A percentile compares a stretch with the other conserved stretches of the same genome.
phyloP scores from a whole-genome alignment of 2,113 vertebrate species.

The Macroglossus sobrinus region DNA sequence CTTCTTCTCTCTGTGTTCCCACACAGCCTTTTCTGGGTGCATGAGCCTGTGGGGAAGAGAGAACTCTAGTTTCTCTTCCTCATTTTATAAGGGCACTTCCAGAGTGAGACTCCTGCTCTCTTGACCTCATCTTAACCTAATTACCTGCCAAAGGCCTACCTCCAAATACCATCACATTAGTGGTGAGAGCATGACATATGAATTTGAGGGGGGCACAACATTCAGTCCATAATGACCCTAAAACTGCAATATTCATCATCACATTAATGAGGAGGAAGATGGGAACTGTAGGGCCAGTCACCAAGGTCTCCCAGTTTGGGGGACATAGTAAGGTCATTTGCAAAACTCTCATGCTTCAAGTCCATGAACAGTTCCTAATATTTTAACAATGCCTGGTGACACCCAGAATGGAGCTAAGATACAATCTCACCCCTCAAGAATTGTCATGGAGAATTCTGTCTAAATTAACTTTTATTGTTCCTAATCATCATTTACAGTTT shows the following conservation, averaged over 20 bases:
- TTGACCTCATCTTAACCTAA: neutral
- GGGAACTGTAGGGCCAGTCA: neutral
- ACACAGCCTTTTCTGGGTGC: neutral
- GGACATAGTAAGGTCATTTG: neutral
- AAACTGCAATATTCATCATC: neutral
- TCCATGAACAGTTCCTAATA: neutral
- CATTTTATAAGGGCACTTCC: neutral
- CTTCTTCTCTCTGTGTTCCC: neutral
- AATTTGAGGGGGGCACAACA: neutral
- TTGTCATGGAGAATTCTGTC: neutral
- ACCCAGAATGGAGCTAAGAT: neutral
- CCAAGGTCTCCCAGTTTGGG: neutral
- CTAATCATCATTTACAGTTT: slow-evolving; percentile 42
- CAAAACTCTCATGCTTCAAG: neutral
- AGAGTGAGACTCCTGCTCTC: neutral
- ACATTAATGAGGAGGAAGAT: neutral
- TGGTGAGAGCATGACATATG: neutral
- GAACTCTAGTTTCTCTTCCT: neutral
- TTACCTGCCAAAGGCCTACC: neutral
- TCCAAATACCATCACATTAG: neutral
- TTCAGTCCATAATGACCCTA: neutral
- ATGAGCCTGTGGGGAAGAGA: rapidly evolving
- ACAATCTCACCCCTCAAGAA: neutral
- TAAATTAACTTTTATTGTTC: slow-evolving; percentile 7
- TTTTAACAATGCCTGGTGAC: neutral